phyloP scores from a whole-genome alignment of 2,797 vertebrate genomes.

The Centroberyx gerrardi region DNA sequence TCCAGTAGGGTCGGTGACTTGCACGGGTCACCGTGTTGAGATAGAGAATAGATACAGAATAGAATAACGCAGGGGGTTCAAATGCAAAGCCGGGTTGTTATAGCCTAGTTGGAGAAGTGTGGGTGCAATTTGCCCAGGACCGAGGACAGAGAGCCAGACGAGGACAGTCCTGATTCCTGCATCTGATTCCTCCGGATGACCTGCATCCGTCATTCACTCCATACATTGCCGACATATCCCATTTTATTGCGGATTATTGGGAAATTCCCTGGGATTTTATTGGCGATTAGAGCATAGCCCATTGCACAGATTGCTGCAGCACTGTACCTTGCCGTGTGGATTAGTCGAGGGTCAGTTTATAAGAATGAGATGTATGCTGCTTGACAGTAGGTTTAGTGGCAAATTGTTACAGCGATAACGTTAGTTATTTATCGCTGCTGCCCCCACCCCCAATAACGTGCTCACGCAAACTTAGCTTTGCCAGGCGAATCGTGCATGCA shows the following conservation, averaged over 20 bases:
- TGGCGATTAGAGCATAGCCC: neutral
- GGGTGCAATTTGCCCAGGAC: constrained; percentile 12
- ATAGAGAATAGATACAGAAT: neutral
- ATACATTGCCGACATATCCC: neutral
- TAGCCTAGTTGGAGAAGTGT: constrained; percentile 46
- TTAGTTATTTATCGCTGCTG: constrained; percentile 50
- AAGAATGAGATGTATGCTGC: neutral
- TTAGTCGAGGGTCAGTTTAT: neutral
- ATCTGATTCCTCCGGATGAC: neutral
- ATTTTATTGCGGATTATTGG: neutral
- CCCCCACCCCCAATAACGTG: constrained; percentile 65
- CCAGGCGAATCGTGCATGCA: constrained; percentile 52
- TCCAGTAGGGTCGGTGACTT: constrained; percentile 59
- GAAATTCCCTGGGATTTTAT: neutral
- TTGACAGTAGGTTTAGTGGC: constrained; percentile 15
- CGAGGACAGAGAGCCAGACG: constrained; percentile 17
- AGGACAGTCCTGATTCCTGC: neutral
- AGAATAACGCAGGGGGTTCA: constrained; percentile 32
- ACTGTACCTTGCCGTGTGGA: neutral
- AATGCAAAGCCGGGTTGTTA: constrained; percentile 29
- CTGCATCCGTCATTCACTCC: constrained; percentile 14
- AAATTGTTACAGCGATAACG: constrained; percentile 55
- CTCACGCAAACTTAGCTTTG: constrained; percentile 62
- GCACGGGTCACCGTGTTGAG: constrained; percentile 66
- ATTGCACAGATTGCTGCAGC: neutral